Evolutionary conservation across 2,113 vertebrate species (phyloP), one percentile per base, ranked within the genome.

Genomic region (Jaculus jaculus): DNA sequence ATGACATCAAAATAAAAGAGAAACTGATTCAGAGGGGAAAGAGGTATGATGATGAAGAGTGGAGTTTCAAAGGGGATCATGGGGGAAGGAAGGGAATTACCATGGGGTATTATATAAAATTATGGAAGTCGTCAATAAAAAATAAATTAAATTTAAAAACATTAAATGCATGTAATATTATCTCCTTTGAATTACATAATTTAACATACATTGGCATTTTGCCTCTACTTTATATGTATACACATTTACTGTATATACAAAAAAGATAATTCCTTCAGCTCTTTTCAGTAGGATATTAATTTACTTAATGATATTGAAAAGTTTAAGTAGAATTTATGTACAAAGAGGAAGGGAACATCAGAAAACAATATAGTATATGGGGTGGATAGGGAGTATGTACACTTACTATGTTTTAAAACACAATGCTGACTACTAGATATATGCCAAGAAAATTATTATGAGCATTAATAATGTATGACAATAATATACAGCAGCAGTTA

Each of bases 401-500:
- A 68, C 39, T 95, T 85, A 78, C 0, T 74, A 23, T 85, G 58
- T 72, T 91, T 94, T 94, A 90, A 88, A 93, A 92, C 30, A 79
- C 30, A 83, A 73, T 17, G 18, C n/a, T 63, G 92, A 42, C 30
- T 78, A 84, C 42, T 26, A 37, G 82, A 84, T 90, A 78, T 30
- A 79, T 12, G 1, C 80, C 28, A 89, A 83, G 87, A 95, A 91
- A 94, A 95, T 92, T 89, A 95, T 88, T 82, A 91, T 83, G 89
- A 26, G 47, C 66, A 51, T 95, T 90, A 95, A 95, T 90, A 94
- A 93, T 83, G 24, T 24, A 88, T 88, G 82, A 32, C 20, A 85
- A 34, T 83, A 82, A 87, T 28, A 95, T 20, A 82, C 42, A 92
- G 58, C 24, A 85, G 42, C 60, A 88, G 66, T 83, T 78, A 51